Percentiles rank a stretch among this genome's conserved stretches.
phyloP scores from a whole-genome alignment of 2,113 vertebrate genomes.

The Notothenia rossii region DNA sequence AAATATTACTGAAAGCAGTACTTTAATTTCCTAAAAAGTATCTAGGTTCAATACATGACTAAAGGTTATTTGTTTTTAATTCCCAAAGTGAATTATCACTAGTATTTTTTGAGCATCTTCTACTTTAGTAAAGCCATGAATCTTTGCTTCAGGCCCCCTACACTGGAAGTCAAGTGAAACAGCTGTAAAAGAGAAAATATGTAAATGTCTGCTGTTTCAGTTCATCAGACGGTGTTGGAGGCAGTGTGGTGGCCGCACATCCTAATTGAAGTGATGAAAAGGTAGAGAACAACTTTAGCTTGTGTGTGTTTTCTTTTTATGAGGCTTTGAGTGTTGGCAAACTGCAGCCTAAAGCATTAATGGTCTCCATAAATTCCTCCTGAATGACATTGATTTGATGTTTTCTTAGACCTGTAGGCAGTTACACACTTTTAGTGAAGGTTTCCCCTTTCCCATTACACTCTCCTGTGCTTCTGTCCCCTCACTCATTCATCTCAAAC shows the following conservation, averaged over 20 bases:
- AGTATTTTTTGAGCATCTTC: neutral
- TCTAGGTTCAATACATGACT: neutral
- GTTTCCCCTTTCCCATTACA: conserved; percentile 32
- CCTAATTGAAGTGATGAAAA: neutral
- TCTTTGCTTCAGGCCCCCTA: neutral
- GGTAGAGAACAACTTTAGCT: neutral
- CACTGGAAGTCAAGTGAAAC: conserved; percentile 17
- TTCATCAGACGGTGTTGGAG: conserved; percentile 22
- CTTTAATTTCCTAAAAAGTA: neutral
- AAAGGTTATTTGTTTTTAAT: neutral
- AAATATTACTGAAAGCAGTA: too few species aligned
- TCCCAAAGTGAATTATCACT: conserved; percentile 3
- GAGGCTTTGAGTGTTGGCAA: conserved; percentile 16
- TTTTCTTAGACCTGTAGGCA: conserved; percentile 52
- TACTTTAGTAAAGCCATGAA: conserved; percentile 9
- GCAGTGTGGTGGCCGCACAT: neutral
- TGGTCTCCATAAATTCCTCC: conserved; percentile 44
- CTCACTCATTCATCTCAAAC: conserved; percentile 53
- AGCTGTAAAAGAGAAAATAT: conserved; percentile 17
- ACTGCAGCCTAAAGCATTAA: conserved; percentile 30
- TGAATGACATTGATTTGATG: conserved; percentile 42
- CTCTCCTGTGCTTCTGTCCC: conserved; percentile 7
- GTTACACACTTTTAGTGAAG: conserved; percentile 14
- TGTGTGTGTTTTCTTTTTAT: conserved; percentile 77
- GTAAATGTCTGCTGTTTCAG: conserved; percentile 45